These are phyloP conservation scores for Polypterus senegalus DNA, from an alignment of 2,113 vertebrate genomes.

Conservation along the genomic window DNA sequence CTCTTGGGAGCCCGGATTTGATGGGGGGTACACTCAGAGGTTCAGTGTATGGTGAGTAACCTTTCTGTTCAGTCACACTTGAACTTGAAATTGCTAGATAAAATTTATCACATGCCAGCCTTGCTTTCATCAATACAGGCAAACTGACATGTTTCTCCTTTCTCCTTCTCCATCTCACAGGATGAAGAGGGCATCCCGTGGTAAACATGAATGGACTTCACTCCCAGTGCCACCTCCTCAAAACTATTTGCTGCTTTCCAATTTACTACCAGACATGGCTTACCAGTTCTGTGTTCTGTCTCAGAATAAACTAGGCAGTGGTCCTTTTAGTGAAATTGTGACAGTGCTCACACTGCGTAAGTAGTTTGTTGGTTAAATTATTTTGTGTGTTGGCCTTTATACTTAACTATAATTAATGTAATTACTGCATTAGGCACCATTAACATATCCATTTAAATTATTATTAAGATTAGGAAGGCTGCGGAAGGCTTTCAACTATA, in stretches of 20 bases:
- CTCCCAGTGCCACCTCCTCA: slow-evolving; percentile 66
- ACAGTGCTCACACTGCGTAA: slow-evolving; percentile 68
- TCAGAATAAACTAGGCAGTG: slow-evolving; percentile 88
- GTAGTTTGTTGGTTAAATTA: slow-evolving; percentile 12
- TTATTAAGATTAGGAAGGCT: not conserved
- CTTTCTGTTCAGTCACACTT: slow-evolving; percentile 13
- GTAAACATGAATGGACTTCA: slow-evolving; percentile 81
- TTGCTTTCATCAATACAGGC: not conserved
- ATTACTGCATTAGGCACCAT: no score
- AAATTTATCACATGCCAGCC: no score
- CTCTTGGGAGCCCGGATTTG: slow-evolving; percentile 84
- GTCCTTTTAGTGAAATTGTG: slow-evolving; percentile 88
- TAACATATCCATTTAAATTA: not conserved
- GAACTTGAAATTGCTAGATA: no score
- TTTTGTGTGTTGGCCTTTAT: no score
- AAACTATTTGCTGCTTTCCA: slow-evolving; percentile 62
- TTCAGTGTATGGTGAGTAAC: slow-evolving; percentile 83
- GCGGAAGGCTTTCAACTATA: not conserved
- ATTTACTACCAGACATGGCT: slow-evolving; percentile 56
- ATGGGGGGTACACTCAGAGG: slow-evolving; percentile 84
- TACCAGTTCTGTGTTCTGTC: slow-evolving; percentile 93
- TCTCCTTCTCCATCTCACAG: slow-evolving; percentile 32
- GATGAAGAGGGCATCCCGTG: slow-evolving; percentile 58
- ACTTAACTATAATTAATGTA: not conserved
- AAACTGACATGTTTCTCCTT: not conserved